Percentiles rank a stretch among this genome's conserved stretches.
phyloP scores from a whole-genome alignment of 1,140 invertebrate species.

The Tribolium madens region DNA sequence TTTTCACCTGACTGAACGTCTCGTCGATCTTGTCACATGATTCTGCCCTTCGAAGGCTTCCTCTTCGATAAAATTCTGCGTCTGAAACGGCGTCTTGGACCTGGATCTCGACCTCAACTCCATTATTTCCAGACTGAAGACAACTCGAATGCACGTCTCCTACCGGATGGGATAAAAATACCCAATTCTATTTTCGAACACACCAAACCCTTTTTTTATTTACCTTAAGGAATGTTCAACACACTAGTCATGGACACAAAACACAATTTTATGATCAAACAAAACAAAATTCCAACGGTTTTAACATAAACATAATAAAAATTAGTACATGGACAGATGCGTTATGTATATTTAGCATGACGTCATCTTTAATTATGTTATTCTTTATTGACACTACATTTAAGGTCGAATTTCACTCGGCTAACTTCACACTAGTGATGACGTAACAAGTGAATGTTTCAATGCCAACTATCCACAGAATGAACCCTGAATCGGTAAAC shows the following conservation, averaged over 20 bases:
- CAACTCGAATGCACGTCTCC: constrained; percentile 13
- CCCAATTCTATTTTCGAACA: constrained; percentile 9
- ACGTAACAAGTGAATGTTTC: constrained; percentile 30
- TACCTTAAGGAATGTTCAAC: neutral
- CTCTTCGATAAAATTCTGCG: constrained; percentile 69
- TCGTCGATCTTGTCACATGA: constrained; percentile 59
- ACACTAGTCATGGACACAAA: neutral
- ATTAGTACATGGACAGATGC: constrained; percentile 9
- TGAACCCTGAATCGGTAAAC: constrained; percentile 38
- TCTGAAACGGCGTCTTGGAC: constrained; percentile 73
- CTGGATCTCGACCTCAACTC: constrained; percentile 67
- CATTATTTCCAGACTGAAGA: constrained; percentile 49
- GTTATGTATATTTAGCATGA: constrained; percentile 15
- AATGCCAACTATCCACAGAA: constrained; percentile 22
- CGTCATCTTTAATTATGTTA: constrained; percentile 9
- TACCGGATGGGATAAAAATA: constrained; percentile 22
- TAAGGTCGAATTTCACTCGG: neutral
- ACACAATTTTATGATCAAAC: constrained; percentile 9
- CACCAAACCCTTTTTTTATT: constrained; percentile 16
- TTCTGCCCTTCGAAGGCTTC: constrained; percentile 67
- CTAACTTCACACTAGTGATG: constrained; percentile 13
- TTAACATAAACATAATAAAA: constrained; percentile 17
- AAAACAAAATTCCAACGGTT: constrained; percentile 24
- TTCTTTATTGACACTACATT: neutral
- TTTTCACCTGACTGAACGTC: constrained; percentile 49